These are phyloP conservation scores for Melanostoma mellinum DNA, from an alignment of 2,888 invertebrate genomes.

Conservation along the genomic window DNA sequence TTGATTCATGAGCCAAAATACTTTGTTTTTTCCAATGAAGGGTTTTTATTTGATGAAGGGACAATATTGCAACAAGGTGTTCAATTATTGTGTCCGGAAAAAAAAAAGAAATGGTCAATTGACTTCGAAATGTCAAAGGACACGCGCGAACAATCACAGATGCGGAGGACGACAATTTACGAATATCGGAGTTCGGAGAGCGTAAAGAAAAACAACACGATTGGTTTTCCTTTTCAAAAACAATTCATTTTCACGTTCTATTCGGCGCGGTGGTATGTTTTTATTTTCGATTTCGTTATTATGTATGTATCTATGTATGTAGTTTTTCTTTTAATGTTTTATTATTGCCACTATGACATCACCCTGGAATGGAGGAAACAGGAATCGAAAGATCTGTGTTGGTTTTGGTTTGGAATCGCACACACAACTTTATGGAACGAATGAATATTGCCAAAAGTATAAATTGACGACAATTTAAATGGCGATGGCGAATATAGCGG, in stretches of 20 bases:
- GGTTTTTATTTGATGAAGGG: conserved; percentile 2
- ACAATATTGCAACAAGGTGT: conserved; percentile 67
- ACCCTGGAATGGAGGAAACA: conserved; percentile 69
- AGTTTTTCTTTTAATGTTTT: conserved; percentile 18
- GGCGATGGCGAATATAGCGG: conserved; percentile 41
- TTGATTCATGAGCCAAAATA: background rate
- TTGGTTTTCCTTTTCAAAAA: conserved; percentile 59
- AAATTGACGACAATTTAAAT: conserved; percentile 64
- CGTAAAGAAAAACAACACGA: conserved; percentile 37
- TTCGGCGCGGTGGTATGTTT: conserved; percentile 24
- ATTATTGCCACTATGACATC: conserved; percentile 64
- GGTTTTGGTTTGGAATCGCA: conserved; percentile 58
- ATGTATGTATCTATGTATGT: conserved; percentile 9
- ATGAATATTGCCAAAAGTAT: conserved; percentile 66
- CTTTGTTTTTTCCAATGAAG: conserved; percentile 2
- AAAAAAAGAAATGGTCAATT: conserved; percentile 48
- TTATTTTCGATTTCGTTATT: conserved; percentile 49
- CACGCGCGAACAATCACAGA: conserved; percentile 62
- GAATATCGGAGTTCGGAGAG: conserved; percentile 21
- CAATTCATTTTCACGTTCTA: conserved; percentile 61
- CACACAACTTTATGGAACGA: conserved; percentile 51
- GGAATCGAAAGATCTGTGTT: conserved; percentile 67
- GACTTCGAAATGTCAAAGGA: conserved; percentile 70
- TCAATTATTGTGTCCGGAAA: conserved; percentile 27
- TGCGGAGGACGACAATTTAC: background rate